Base-by-base conservation (phyloP, 2,113 vertebrate genomes). In the Oreochromis tanganicae region DNA sequence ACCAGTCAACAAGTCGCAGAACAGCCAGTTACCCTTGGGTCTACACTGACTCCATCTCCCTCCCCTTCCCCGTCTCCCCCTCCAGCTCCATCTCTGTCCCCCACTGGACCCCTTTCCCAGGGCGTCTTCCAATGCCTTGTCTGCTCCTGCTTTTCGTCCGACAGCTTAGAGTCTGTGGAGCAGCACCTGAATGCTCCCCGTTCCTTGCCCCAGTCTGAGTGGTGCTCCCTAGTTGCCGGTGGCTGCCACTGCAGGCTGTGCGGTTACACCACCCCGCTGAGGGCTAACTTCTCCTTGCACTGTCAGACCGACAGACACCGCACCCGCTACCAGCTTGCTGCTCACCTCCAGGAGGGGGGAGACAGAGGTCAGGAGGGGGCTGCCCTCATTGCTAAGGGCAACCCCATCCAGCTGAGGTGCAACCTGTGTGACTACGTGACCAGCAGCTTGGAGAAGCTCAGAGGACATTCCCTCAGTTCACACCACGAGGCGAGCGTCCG, bases 221-320 rank as follows among this genome's bases (percentile, higher is more conserved):
- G 99, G 99, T 98, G 98, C 92, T 97, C 98, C 0, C 97, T 97
- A 88, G 96, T 97, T 85, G 97, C 98, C 5, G 99, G 99, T 87
- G 97, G 98, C 0, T 98, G 98, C 94, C 97, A 98, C 95, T 99
- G 99, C 96, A 97, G 97, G 93, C 93, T 99, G 73, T 99, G 99
- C 89, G 98, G 97, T 85, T 99, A 99, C 94, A 99, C 98, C 96
- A 99, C 98, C 0, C 98, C 98, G 84, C 97, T 99, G 94, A 98
- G 98, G 95, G 98, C 99, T 84, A 99, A 99, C 96, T 99, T 99
- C 95, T 98, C 99, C 92, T 96, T 99, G 87, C 99, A 96, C 90
- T 96, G 95, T 85, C 95, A 96, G 92, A 95, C 95, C 19, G 95
- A 96, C 83, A 84, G 99, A 92, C 99, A 99, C 0, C 96, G 99